A percentile compares a stretch with the other conserved stretches of the same genome.
These are phyloP conservation scores for Rhynchonycteris naso DNA, from an alignment of 2,797 vertebrate species.

Conservation along the genomic window DNA sequence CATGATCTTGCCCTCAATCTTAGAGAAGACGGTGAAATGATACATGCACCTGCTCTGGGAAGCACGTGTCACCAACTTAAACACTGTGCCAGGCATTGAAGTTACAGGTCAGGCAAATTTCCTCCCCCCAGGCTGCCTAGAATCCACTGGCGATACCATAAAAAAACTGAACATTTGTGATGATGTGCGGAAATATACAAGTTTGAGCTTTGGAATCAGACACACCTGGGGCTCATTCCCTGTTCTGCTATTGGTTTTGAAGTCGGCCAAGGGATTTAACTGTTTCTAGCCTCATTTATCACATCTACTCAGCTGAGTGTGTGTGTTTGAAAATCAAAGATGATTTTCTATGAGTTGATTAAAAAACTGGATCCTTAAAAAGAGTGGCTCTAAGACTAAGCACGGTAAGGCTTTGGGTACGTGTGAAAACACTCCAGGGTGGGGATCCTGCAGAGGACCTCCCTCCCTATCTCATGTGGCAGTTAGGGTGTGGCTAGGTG, in stretches of 20 bases:
- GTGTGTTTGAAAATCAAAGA: conserved; percentile 10
- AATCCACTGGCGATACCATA: neutral
- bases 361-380: neutral
- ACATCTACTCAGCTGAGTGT: neutral
- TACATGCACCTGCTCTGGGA: neutral
- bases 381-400: neutral
- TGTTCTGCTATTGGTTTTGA: neutral
- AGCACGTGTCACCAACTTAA: neutral
- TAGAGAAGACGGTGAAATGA: neutral
- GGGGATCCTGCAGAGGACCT: neutral
- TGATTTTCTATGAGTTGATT: neutral
- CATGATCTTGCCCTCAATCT: neutral
- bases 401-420: neutral
- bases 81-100: neutral
- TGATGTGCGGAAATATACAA: neutral
- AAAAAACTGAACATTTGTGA: neutral
- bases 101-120: neutral
- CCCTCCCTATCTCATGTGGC: neutral
- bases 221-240: neutral
- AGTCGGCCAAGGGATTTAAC: neutral
- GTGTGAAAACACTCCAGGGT: neutral
- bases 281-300: neutral
- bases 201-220: neutral
- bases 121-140: neutral
- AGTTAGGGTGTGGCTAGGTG: too few species aligned